phyloP scores from a whole-genome alignment of 2,113 vertebrate genomes.

The Centropus unirufus region DNA sequence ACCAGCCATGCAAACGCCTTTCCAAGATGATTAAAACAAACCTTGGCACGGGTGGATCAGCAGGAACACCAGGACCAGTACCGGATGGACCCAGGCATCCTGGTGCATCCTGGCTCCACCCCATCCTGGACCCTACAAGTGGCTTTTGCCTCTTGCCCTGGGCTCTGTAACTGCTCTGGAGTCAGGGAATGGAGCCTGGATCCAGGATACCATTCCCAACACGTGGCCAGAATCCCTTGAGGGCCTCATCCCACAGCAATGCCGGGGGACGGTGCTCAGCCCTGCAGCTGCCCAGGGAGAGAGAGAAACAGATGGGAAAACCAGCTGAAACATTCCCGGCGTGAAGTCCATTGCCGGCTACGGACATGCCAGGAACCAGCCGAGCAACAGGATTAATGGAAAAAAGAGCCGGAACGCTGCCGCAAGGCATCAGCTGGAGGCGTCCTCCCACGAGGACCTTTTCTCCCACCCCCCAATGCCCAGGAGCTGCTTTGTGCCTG shows the following conservation, averaged over 20 bases:
- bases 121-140: accelerated
- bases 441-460: background rate
- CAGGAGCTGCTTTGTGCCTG: background rate
- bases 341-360: background rate
- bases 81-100: background rate
- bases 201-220: accelerated
- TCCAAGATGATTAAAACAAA: accelerated
- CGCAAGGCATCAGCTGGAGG: background rate
- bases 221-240: accelerated
- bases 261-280: accelerated
- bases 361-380: background rate
- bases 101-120: accelerated
- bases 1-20: accelerated
- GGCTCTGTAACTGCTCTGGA: accelerated
- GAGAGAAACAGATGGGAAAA: slow-evolving; percentile 21
- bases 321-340: background rate
- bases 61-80: accelerated
- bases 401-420: background rate
- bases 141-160: background rate
- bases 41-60: accelerated
- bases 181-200: accelerated
- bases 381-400: background rate
- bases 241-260: accelerated
- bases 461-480: background rate
- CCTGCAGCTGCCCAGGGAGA: background rate